These are phyloP conservation scores for Iguana delicatissima DNA, from an alignment of 2,797 vertebrate species.

Conservation along the genomic window DNA sequence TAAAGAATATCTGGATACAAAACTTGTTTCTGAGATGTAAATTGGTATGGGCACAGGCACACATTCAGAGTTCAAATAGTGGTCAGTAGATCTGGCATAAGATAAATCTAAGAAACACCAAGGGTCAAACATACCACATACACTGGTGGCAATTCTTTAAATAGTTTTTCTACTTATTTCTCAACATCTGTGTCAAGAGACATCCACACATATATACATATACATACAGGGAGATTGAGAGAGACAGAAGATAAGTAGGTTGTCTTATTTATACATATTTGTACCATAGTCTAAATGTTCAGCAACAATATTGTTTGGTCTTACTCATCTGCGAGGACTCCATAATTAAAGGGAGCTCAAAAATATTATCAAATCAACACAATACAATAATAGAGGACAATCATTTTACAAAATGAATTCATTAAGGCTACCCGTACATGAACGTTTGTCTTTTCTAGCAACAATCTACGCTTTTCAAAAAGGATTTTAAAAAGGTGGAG, in stretches of 20 bases:
- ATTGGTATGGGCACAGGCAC: not conserved
- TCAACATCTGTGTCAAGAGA: not conserved
- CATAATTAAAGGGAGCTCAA: not conserved
- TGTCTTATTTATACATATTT: not conserved
- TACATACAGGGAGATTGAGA: not conserved
- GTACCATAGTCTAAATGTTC: not conserved
- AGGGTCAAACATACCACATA: not conserved
- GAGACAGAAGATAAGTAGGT: not conserved
- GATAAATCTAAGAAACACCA: not conserved
- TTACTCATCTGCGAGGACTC: not conserved
- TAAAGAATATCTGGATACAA: not conserved
- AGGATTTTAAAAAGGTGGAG: not conserved
- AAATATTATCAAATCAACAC: not conserved
- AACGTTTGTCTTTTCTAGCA: not conserved
- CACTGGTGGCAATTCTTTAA: not conserved
- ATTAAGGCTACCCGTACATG: not conserved
- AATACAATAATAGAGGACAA: not conserved
- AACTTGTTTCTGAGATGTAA: not conserved
- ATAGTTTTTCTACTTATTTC: not conserved
- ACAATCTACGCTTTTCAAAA: not conserved
- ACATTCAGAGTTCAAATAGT: not conserved
- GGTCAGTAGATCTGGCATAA: not conserved
- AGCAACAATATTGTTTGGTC: not conserved
- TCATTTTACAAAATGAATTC: not conserved
- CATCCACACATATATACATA: not conserved